Percentiles rank a stretch among this genome's conserved stretches.
Evolutionary conservation across 2,797 vertebrate genomes (phyloP).

Genomic region (Agapornis canus): DNA sequence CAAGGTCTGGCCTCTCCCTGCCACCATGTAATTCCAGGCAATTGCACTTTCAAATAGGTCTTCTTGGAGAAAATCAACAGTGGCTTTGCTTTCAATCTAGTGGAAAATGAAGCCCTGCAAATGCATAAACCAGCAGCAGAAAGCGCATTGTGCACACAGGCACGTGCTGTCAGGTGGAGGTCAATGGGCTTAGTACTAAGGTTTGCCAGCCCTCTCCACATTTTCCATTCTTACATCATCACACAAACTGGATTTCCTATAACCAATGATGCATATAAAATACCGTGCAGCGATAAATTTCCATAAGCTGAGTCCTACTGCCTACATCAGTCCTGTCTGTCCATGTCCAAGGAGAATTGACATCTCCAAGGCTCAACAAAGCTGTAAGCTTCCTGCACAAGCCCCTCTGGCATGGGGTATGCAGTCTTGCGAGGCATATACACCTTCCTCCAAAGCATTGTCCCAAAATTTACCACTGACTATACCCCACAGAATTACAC

Average conservation of each 20-base stretch:
- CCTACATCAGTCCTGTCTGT: not conserved
- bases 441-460: not conserved
- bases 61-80: constrained; percentile 75
- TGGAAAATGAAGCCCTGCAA: constrained; percentile 78
- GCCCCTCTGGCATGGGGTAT: not conserved
- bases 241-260: not conserved
- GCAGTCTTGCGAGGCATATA: not conserved
- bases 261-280: not conserved
- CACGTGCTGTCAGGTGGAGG: not conserved
- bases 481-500: not conserved
- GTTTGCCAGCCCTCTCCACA: not conserved
- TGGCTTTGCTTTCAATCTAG: constrained; percentile 76
- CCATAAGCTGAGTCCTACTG: not conserved
- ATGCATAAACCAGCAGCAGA: constrained; percentile 50
- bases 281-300: not conserved
- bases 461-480: not conserved
- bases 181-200: not conserved
- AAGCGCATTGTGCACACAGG: not conserved
- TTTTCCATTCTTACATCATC: not conserved
- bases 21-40: constrained; percentile 80
- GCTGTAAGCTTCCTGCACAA: not conserved
- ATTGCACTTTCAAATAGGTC: constrained; percentile 78
- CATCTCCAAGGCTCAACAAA: not conserved
- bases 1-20: constrained; percentile 68
- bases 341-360: not conserved